These are phyloP conservation scores for Antedon bifida DNA, from an alignment of 35 echinoderm and acorn worm species.

Conservation along the genomic window DNA sequence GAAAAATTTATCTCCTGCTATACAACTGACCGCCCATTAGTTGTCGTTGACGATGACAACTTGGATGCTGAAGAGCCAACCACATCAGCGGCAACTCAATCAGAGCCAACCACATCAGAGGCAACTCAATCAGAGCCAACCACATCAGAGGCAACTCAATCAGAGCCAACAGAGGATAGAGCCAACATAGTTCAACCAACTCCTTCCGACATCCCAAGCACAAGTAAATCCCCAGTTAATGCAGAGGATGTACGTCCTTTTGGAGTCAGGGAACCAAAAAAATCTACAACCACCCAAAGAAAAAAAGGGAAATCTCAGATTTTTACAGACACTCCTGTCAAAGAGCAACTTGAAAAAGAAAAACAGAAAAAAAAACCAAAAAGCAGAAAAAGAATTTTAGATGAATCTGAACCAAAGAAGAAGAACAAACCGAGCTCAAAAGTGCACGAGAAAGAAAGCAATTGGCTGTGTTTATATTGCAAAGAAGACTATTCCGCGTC, in stretches of 20 bases:
- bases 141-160: too few relatives aligned
- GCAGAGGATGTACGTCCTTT: slow-evolving; percentile 2
- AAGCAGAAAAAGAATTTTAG: background rate
- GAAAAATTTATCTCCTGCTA: slow-evolving; percentile 13
- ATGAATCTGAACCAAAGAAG: background rate
- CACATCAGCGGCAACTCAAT: too few relatives aligned
- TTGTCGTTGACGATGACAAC: too few relatives aligned
- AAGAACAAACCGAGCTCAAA: too few relatives aligned
- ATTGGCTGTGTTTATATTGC: slow-evolving; percentile 9
- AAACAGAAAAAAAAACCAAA: background rate
- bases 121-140: too few relatives aligned
- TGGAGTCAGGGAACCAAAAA: background rate
- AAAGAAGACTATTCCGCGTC: background rate
- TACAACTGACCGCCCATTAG: background rate
- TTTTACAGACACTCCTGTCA: slow-evolving; percentile 17
- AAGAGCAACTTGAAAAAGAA: background rate
- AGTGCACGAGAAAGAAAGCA: background rate
- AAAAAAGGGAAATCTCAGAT: slow-evolving; percentile 16
- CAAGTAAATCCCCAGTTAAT: background rate
- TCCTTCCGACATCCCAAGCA: too few relatives aligned
- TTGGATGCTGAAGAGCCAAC: too few relatives aligned
- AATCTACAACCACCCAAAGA: background rate
- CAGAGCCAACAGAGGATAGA: too few relatives aligned
- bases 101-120: too few relatives aligned
- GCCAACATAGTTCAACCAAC: too few relatives aligned